Evolutionary conservation across 2,888 invertebrate genomes (phyloP), one percentile per base, ranked within the genome.

Genomic region (Eupithecia vulgata): DNA sequence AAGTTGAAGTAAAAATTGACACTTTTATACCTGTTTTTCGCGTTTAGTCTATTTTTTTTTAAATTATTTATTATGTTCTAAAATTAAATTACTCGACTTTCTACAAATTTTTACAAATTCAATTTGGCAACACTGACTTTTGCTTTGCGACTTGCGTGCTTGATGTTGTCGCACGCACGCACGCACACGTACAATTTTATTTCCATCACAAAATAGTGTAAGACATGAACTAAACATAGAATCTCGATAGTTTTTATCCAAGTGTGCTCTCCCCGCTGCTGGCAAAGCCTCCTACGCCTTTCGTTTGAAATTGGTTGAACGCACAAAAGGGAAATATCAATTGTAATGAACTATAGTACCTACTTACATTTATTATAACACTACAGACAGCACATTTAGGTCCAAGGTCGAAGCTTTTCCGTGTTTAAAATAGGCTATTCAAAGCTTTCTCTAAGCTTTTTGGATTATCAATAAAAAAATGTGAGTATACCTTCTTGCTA

Each of bases 401-500:
- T 34, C 17, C 61, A 61, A 61, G 61, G 61, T 61, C 34, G 34
- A 6, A 17, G 34, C 30, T 61, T 34, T 61, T 30, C 17, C 34
- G 30, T 61, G 61, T 17, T 17, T 34, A 34, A 61, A 61, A 30
- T 61, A 61, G 34, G 30, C 61, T 61, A 17, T 17, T 61, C 34
- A 17, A 34, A 61, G 17, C 61, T 34, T 61, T 34, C 0, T 61
- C 5, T 2, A 52, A 52, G 21, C 15, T 30, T 34, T 34, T 61
- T 34, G 61, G 30, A 61, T 34, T 34, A 30, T 15, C 61, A 61
- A 61, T 61, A 34, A 34, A 61, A 61, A 61, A 34, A 17, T 61
- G 61, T 61, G 12, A 61, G 61, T 61, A 52, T 52, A 57, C 57
- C 8, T 57, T 10, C 12, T 57, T 52, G n/a, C 12, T 52, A 21